Evolutionary conservation across 2,113 vertebrate genomes (phyloP).

Genomic region (Polyodon spathula): DNA sequence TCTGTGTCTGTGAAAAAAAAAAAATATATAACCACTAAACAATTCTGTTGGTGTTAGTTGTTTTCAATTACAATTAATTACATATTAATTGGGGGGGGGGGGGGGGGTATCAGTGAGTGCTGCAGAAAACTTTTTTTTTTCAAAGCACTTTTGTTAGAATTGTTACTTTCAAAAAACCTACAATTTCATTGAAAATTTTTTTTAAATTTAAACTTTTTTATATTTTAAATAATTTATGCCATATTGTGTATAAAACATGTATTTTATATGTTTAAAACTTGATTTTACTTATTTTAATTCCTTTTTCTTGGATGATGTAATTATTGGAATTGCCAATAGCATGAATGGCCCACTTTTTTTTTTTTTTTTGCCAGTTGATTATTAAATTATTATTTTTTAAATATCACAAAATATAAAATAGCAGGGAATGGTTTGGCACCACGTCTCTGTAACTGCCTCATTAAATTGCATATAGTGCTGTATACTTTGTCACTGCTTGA

Average conservation of each 20-base stretch:
- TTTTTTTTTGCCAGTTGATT: too few relatives aligned
- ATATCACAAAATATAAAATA: too few relatives aligned
- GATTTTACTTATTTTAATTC: conserved; percentile 31
- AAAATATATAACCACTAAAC: conserved; percentile 63
- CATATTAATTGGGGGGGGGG: conserved; percentile 34
- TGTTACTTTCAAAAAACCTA: conserved; percentile 46
- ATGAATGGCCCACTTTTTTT: too few relatives aligned
- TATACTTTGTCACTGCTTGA: conserved; percentile 53
- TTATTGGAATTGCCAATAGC: too few relatives aligned
- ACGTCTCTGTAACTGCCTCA: too few relatives aligned
- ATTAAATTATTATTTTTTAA: too few relatives aligned
- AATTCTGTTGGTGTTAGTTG: conserved; percentile 38
- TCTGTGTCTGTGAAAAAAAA: conserved; percentile 40
- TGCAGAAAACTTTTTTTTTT: too few relatives aligned
- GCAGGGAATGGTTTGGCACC: too few relatives aligned
- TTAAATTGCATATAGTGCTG: too few relatives aligned
- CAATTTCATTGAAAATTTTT: conserved; percentile 29
- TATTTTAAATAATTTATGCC: conserved; percentile 53
- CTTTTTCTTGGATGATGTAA: too few relatives aligned
- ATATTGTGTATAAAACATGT: conserved; percentile 51
- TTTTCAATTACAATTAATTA: conserved; percentile 35
- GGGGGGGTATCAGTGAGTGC: conserved; percentile 20
- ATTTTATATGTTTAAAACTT: conserved; percentile 42
- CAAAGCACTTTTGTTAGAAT: not conserved
- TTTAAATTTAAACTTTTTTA: too few relatives aligned